These are phyloP conservation scores for Pardosa pseudoannulata DNA, from an alignment of 2,888 invertebrate species.

Conservation along the genomic window DNA sequence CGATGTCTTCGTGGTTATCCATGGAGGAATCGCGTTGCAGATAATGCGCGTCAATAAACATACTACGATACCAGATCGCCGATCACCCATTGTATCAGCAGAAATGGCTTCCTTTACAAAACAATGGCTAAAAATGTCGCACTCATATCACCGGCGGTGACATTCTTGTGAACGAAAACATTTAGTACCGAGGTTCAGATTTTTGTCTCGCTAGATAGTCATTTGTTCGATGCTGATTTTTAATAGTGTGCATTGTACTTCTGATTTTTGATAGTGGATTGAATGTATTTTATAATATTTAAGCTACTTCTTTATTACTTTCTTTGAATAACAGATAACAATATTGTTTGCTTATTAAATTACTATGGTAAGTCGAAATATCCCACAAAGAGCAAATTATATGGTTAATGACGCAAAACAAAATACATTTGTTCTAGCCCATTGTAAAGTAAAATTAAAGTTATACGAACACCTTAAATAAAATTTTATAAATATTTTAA, in stretches of 20 bases:
- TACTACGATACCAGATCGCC: conserved; percentile 44
- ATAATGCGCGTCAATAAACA: conserved; percentile 71
- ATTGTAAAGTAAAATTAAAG: too few relatives aligned
- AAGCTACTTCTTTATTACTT: too few relatives aligned
- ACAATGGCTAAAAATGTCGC: conserved; percentile 46
- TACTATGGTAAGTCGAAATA: neutral
- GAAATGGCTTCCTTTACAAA: conserved; percentile 63
- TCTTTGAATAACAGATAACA: neutral
- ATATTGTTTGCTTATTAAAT: neutral
- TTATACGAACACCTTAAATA: too few relatives aligned
- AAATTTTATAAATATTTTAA: too few relatives aligned
- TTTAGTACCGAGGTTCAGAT: conserved; percentile 5
- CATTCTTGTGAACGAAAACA: conserved; percentile 32
- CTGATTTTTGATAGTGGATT: neutral
- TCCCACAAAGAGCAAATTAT: too few relatives aligned
- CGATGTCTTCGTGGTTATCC: conserved; percentile 48
- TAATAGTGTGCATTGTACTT: neutral
- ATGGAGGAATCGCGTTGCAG: conserved; percentile 47
- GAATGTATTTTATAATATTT: neutral
- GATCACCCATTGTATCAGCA: conserved; percentile 62
- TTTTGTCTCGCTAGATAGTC: neutral
- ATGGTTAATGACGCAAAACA: too few relatives aligned
- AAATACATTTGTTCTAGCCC: too few relatives aligned
- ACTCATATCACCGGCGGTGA: conserved; percentile 15
- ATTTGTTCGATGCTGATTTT: neutral